Evolutionary conservation across 2,113 vertebrate genomes (phyloP), one percentile per base, ranked within the genome.

Genomic region (Sula dactylatra): DNA sequence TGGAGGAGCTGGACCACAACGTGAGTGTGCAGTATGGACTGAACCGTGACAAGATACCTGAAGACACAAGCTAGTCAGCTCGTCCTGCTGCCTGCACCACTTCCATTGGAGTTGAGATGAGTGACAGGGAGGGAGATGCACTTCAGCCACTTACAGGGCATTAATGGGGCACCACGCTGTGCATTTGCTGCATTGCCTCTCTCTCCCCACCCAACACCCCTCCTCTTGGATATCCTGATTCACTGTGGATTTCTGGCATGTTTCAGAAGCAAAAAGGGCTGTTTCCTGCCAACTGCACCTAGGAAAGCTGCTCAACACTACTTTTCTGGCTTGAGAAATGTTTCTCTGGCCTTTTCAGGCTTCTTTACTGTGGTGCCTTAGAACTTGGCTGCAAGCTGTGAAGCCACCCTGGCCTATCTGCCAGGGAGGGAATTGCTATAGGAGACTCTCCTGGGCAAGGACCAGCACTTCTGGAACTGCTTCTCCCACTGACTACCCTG

Each of bases 1-100:
- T 99, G 96, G 99, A 99, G 25, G 98, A 99, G 91, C 98, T 99
- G 94, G 99, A 99, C 95, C 99, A 99, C 88, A 98, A 98, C 4
- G 95, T 98, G 91, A 98, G 96, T 31, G 4, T 97, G 92, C 97
- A 98, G 95, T 97, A 98, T 0, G 98, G 98, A 88, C 97, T 98
- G 92, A 98, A 42, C 86, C 98, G 98, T 59, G 97, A 98, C 94
- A 97, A 97, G 5, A 97, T 98, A 42, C 96, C 96, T 49, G 94
- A 94, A 25, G 70, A 74, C 83, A 93, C 92, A 44, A 92, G 97
- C 78, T 98, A 98, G 90, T 26, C 49, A 25, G 36, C 87, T 66
- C 4, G 0, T 82, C 47, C 61, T 82, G 45, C 74, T 72, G 87
- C 91, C 79, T 65, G 66, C 70, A 54, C 61, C 45, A 10, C 66